Evolutionary conservation across 2,113 vertebrate species (phyloP).

Genomic region (Larimichthys polyactis): DNA sequence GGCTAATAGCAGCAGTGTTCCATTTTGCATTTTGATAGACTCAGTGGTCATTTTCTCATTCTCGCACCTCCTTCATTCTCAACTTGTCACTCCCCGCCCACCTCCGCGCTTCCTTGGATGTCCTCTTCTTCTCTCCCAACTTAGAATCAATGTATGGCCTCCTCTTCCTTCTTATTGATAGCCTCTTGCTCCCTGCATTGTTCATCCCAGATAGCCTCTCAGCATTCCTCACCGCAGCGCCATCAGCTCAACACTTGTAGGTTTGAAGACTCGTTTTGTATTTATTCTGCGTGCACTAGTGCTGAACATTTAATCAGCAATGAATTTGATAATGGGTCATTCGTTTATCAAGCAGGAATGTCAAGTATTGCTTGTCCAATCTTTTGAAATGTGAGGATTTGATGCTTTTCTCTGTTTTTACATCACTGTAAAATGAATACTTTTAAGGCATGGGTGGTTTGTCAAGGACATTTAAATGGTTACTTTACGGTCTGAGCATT

Average conservation of each 20-base stretch:
- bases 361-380: neutral
- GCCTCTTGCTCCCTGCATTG: neutral
- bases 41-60: constrained; percentile 50
- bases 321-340: neutral
- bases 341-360: constrained; percentile 7
- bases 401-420: neutral
- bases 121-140: neutral
- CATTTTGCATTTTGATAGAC: constrained; percentile 69
- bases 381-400: neutral
- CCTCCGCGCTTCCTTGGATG: neutral
- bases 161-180: neutral
- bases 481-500: neutral
- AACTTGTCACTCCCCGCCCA: constrained; percentile 18
- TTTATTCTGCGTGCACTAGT: neutral
- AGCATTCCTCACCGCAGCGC: neutral
- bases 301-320: neutral
- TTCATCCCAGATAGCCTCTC: neutral
- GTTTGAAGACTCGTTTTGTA: neutral
- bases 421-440: neutral
- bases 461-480: neutral
- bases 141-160: neutral
- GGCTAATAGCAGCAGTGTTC: constrained; percentile 44
- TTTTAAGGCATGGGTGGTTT: neutral
- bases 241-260: neutral
- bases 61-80: constrained; percentile 30